A percentile compares a stretch with the other conserved stretches of the same genome.
phyloP scores from a whole-genome alignment of 2,113 vertebrate species.

The Bujurquina vittata region DNA sequence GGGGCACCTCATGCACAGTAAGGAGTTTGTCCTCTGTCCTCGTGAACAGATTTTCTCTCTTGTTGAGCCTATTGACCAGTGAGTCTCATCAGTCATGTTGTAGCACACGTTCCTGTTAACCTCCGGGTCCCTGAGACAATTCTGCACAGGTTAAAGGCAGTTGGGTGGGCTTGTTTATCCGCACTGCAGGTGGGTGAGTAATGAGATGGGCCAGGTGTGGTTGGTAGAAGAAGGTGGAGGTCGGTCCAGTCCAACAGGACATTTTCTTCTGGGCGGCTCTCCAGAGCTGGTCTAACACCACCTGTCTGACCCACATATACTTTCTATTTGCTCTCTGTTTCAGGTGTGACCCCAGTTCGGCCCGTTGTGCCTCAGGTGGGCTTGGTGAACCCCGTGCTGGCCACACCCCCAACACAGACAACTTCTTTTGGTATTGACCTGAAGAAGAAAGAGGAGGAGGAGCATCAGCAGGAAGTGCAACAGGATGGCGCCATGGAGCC shows the following conservation, averaged over 20 bases:
- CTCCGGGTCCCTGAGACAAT: too few species aligned
- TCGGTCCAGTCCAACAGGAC: background rate
- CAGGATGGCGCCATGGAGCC: slow-evolving; percentile 87
- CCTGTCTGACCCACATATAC: background rate
- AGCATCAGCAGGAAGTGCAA: slow-evolving; percentile 81
- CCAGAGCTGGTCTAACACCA: too few species aligned
- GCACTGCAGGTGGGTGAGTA: background rate
- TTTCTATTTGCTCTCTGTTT: slow-evolving; percentile 32
- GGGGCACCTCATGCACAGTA: too few species aligned
- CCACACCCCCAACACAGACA: slow-evolving; percentile 82
- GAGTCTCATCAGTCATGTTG: background rate
- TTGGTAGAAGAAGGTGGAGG: too few species aligned
- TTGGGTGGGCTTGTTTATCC: background rate
- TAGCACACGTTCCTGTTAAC: too few species aligned
- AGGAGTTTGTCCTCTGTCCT: too few species aligned
- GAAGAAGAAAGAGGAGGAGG: slow-evolving; percentile 78
- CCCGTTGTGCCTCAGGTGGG: slow-evolving; percentile 89
- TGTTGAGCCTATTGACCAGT: slow-evolving; percentile 62
- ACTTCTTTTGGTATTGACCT: slow-evolving; percentile 70
- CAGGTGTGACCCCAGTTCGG: slow-evolving; percentile 90
- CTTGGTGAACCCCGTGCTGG: slow-evolving; percentile 90
- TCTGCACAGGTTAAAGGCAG: too few species aligned
- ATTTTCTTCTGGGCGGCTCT: background rate
- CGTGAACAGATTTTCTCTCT: too few species aligned
- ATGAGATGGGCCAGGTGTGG: too few species aligned